Evolutionary conservation across 2,888 invertebrate genomes (phyloP), one percentile per base, ranked within the genome.

Genomic region (Lampropteryx suffumata): DNA sequence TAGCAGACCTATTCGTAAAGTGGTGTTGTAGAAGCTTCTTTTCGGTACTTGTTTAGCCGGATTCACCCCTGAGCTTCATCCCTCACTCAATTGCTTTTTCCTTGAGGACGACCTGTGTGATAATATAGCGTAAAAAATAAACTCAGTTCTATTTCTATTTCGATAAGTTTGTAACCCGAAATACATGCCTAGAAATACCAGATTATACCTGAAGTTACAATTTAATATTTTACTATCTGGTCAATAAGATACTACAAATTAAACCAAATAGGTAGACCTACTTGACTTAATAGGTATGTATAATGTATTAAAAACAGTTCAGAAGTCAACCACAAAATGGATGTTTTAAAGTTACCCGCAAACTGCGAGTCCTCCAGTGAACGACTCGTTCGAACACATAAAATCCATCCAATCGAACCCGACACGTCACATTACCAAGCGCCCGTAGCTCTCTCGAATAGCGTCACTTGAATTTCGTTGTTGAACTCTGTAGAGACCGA

Each of bases 401-500:
- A 86, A 87, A 86, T 79, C 81, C 78, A 75, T 78, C 79, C 79
- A 80, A 84, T 86, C 78, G 83, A 78, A 82, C 79, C 77, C 76
- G 79, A 82, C 84, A 82, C 81, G 80, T 84, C 79, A 76, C 81
- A 82, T 84, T 80, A 82, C 72, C 72, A 65, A 70, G 67, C 71
- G 61, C 67, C 63, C 67, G 76, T 73, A 73, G 74, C 72, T 74
- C 76, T 79, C 79, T 78, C 77, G 71, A 79, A 83, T 79, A 79
- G 79, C 84, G 67, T 72, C 76, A 79, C 83, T 85, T 83, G 83
- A 86, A 84, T 84, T 84, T 84, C 81, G 82, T 84, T 82, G 81
- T 76, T 74, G 71, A 75, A 74, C 72, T 75, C 76, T 73, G 72
- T 71, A 67, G 77, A 81, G 79, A 79, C 76, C 77, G 77, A 66